These are phyloP conservation scores for Charina bottae DNA, from an alignment of 2,113 vertebrate species.

Conservation along the genomic window DNA sequence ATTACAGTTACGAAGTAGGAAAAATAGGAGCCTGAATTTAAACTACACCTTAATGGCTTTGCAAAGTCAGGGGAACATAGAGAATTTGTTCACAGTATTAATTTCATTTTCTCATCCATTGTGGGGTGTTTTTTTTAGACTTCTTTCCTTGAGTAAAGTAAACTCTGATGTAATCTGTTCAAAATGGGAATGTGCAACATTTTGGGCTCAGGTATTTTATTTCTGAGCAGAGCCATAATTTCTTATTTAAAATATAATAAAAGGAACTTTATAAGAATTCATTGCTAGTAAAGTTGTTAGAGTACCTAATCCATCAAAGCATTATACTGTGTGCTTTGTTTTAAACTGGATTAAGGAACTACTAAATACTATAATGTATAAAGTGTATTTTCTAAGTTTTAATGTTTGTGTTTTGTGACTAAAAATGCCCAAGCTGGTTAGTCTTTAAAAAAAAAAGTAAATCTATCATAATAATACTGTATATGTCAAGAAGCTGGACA, in stretches of 20 bases:
- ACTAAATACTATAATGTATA: conserved; percentile 42
- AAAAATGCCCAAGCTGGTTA: conserved; percentile 67
- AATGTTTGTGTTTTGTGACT: conserved; percentile 65
- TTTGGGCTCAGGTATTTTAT: conserved; percentile 50
- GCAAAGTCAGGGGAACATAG: conserved; percentile 6
- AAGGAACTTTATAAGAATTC: conserved; percentile 53
- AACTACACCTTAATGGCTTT: conserved; percentile 48
- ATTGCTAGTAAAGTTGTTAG: conserved; percentile 49
- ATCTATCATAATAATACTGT: conserved; percentile 53
- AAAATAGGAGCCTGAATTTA: conserved; percentile 51
- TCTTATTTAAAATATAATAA: conserved; percentile 50
- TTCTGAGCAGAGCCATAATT: conserved; percentile 57
- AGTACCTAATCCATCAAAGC: conserved; percentile 15
- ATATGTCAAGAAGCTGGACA: conserved; percentile 63
- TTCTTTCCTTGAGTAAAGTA: conserved; percentile 54
- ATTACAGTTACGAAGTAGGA: not conserved
- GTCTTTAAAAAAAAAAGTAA: conserved; percentile 54
- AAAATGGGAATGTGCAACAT: conserved; percentile 46
- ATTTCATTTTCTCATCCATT: conserved; percentile 52
- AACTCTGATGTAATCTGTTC: conserved; percentile 53
- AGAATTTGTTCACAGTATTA: conserved; percentile 53
- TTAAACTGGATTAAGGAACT: not conserved
- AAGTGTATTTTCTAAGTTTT: conserved; percentile 64
- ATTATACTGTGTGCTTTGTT: not conserved
- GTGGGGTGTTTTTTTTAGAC: conserved; percentile 40